These are phyloP conservation scores for Entomobrya multifasciata DNA, from an alignment of 2,888 invertebrate genomes.

Conservation along the genomic window DNA sequence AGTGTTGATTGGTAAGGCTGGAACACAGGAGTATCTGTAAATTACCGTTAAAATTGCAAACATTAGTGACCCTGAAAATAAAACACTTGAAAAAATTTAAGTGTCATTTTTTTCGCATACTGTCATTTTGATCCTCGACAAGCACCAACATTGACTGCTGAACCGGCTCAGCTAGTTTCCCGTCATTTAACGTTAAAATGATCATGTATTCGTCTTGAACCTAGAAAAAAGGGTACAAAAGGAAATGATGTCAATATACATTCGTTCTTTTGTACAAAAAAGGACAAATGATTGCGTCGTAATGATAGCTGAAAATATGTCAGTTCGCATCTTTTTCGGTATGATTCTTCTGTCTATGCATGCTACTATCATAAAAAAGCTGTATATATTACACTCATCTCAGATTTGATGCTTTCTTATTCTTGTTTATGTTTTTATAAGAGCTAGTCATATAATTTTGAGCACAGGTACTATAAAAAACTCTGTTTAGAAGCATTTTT, in stretches of 20 bases:
- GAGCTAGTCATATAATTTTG: no score
- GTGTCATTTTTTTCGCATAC: conserved; percentile 47
- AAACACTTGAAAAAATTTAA: neutral
- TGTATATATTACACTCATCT: no score
- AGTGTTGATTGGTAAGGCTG: conserved; percentile 92
- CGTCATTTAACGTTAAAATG: conserved; percentile 93
- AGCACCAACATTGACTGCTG: conserved; percentile 93
- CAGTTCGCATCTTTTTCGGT: conserved; percentile 19
- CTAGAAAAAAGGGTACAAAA: conserved; percentile 82
- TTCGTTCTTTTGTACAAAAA: neutral
- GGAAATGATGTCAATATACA: neutral
- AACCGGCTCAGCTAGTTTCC: conserved; percentile 91
- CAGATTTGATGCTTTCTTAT: no score
- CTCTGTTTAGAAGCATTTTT: no score
- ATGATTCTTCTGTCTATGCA: no score
- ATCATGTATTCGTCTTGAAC: conserved; percentile 93
- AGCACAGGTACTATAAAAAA: no score
- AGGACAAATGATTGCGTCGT: neutral
- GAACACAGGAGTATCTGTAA: conserved; percentile 86
- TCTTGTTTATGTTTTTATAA: no score
- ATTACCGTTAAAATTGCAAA: neutral
- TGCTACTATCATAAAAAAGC: no score
- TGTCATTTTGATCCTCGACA: conserved; percentile 89
- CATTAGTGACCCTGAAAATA: neutral
- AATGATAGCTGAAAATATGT: conserved; percentile 13